Percentiles rank a stretch among this genome's conserved stretches.
phyloP scores from a whole-genome alignment of 2,113 vertebrate species.

The Paramormyrops kingsleyae region DNA sequence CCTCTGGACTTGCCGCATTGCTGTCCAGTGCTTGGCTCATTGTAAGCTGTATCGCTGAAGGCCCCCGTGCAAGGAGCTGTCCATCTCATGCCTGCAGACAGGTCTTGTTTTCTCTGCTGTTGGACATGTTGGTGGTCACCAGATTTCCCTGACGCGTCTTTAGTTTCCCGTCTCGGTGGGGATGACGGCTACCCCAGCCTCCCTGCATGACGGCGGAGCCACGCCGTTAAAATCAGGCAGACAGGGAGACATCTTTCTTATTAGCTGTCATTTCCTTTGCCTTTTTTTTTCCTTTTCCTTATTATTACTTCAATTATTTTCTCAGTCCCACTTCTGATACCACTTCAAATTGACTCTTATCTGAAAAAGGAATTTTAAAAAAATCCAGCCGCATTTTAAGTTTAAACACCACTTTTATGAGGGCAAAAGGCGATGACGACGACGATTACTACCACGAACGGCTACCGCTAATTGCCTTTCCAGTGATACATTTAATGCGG shows the following conservation, averaged over 20 bases:
- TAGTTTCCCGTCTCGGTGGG: neutral
- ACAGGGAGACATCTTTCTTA: neutral
- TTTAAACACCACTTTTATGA: conserved; percentile 4
- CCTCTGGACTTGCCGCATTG: neutral
- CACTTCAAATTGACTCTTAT: neutral
- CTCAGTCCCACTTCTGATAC: neutral
- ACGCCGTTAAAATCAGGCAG: neutral
- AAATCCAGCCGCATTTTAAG: neutral
- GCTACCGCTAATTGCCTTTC: neutral
- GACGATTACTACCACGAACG: neutral
- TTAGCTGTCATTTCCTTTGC: neutral
- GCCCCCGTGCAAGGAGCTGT: neutral
- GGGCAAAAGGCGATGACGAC: neutral
- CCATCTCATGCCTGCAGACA: neutral
- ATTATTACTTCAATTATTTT: neutral
- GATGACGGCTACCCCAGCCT: neutral
- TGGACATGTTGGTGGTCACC: neutral
- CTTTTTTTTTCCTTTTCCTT: neutral
- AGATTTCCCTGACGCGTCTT: neutral
- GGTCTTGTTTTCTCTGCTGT: neutral
- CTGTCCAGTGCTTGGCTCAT: neutral
- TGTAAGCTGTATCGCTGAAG: too few relatives aligned
- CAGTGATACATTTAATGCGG: neutral
- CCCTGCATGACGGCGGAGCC: neutral
- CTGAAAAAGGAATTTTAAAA: neutral